Evolutionary conservation across 2,797 vertebrate species (phyloP).

Genomic region (Malacoctenus gilli): DNA sequence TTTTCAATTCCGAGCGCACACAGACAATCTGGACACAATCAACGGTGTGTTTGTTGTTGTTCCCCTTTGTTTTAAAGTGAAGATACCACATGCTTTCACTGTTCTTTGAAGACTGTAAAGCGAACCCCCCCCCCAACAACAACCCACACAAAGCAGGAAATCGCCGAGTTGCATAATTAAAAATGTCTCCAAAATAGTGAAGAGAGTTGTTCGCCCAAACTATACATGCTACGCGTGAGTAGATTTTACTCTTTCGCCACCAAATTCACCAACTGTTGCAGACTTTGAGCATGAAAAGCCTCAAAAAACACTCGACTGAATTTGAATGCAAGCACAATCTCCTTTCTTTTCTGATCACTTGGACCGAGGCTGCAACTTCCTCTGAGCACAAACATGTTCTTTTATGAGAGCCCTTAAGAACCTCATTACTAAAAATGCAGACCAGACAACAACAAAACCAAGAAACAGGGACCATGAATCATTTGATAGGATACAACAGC

Average conservation of each 20-base stretch:
- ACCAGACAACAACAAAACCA: neutral
- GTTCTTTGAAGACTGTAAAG: slow-evolving; percentile 17
- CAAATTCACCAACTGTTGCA: slow-evolving; percentile 3
- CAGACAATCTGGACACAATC: slow-evolving; percentile 41
- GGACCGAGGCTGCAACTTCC: slow-evolving; percentile 1
- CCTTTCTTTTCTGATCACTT: slow-evolving; percentile 5
- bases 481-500: slow-evolving; percentile 1
- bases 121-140: neutral
- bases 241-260: no score
- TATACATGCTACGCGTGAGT: no score
- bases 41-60: no score
- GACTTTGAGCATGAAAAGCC: neutral
- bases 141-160: neutral
- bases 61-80: slow-evolving; percentile 19
- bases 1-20: slow-evolving; percentile 46
- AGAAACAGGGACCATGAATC: neutral
- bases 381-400: slow-evolving; percentile 6
- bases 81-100: slow-evolving; percentile 36
- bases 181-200: no score
- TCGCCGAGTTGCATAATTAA: neutral
- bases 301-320: neutral
- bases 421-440: slow-evolving; percentile 1
- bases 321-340: neutral
- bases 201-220: neutral
- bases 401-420: slow-evolving; percentile 8